Evolutionary conservation across 2,888 invertebrate genomes (phyloP), one percentile per base, ranked within the genome.

Genomic region (Halictus ligatus): DNA sequence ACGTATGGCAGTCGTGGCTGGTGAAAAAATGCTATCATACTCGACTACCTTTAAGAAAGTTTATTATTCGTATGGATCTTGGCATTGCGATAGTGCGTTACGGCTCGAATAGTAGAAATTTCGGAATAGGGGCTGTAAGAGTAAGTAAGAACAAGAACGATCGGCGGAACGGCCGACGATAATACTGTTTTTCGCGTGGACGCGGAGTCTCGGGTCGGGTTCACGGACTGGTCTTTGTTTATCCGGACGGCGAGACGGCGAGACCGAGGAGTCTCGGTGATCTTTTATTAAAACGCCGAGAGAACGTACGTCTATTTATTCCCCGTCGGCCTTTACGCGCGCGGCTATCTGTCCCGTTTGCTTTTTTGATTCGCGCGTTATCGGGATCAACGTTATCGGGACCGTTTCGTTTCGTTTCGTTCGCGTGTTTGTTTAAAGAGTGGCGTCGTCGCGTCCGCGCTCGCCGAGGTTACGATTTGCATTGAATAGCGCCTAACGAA

Each of bases 31-130:
- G 73, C 64, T 74, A 83, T 64, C 50, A 77, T 7, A 58, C 43
- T 46, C 76, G 40, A 64, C 60, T 15, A 77, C 64, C 74, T 84
- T 87, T 81, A 87, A 21, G 78, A 77, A 87, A 84, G 87, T 88
- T 88, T 88, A 86, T 87, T 79, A 84, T 84, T 85, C 88, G 81
- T 87, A 87, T 85, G 79, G 88, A 85, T 83, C 71, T 77, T 79
- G 88, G 84, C 82, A 83, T 87, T 77, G 67, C 84, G 85, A 81
- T 82, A 78, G 74, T 73, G 75, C 76, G 74, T 87, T 79, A 75
- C 67, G 43, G 79, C 46, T 81, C 43, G 78, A 84, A 48, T 83
- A 83, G 75, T 75, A 46, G 73, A 87, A 71, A 78, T 83, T 83
- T 73, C 35, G 81, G 82, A 78, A 77, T 73, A 83, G 67, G 58